Evolutionary conservation across 2,888 invertebrate species (phyloP), one percentile per base, ranked within the genome.

Genomic region (Podabrus alpinus): DNA sequence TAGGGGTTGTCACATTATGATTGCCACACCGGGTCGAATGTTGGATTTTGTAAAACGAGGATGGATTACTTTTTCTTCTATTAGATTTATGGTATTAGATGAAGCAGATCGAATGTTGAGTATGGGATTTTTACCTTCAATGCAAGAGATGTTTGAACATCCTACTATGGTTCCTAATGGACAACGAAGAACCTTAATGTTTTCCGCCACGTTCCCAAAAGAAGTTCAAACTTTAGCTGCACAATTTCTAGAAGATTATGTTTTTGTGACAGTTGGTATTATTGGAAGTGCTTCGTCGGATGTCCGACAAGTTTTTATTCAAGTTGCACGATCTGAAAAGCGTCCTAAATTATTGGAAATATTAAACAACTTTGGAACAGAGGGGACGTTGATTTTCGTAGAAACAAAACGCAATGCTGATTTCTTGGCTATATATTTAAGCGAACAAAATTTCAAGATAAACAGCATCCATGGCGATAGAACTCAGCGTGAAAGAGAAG

Each of bases 261-360:
- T 97, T 13, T 98, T 97, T 84, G 90, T 98, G 9, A 91, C 95
- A 0, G 94, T 98, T 17, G 99, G 98, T 62, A 92, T 95, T 9
- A 93, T 98, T 0, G 99, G 99, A 0, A 95, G 97, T 1, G 98
- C 98, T 9, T 97, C 96, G 82, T 86, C 92, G 0, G 98, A 99
- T 86, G 97, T 99, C 0, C 91, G 93, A 72, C 99, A 99, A 85
- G 89, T 88, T 1, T 92, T 96, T 81, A 88, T 90, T 66, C 89
- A 94, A 84, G 93, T 94, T 0, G 87, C 90, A 1, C 92, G 92
- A 77, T 91, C 91, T 61, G 92, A 94, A 66, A 98, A 97, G 83
- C 91, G 94, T 76, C 88, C 91, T 0, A 93, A 93, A 81, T 88
- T 98, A 0, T 88, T 92, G 75, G 92, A 93, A 76, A 87, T 96